Evolutionary conservation across 1,140 invertebrate genomes (phyloP), one percentile per base, ranked within the genome.

Genomic region (Drosophila oshimai): DNA sequence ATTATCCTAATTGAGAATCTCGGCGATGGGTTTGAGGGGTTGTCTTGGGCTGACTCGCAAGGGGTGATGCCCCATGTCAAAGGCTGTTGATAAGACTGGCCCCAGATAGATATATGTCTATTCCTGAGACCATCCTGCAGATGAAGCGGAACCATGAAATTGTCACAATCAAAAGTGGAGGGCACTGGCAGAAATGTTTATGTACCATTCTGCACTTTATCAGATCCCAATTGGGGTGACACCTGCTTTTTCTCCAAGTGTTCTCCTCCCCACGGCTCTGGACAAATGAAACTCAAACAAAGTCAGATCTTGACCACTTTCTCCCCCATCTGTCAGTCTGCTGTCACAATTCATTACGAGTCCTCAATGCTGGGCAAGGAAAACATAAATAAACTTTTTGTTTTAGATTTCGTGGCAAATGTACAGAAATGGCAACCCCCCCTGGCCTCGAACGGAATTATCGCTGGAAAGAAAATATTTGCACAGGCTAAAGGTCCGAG

Each of bases 1-100:
- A 89, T 89, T 89, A 89, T 89, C 87, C 86, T 87, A 89, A 89
- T 89, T 89, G 87, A 74, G 87, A 89, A 89, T 89, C 86, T 89
- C 71, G 55, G 74, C 70, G 41, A 45, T 44, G 34, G 57, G 36
- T 39, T 64, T 15, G 45, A 46, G 58, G 47, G 42, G 31, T 33
- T 15, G 15, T 0, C 13, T 7, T 7, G 4, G 29, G 6, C 31
- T 17, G n/a, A 44, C 34, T 36, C 36, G 13, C 46, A 26, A 29
- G 50, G 49, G 57, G 62, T 62, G 37, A 47, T 58, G 68, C 36
- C 57, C 45, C 70, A 49, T 46, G 44, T 44, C 36, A 24, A 13
- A 28, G 41, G 22, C 28, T 31, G 24, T 18, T 51, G 44, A 62
- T 68, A 61, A 58, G 68, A 36, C 54, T n/a, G 49, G 39, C 34